These are phyloP conservation scores for Agrochola litura DNA, from an alignment of 2,888 invertebrate species.

Conservation along the genomic window DNA sequence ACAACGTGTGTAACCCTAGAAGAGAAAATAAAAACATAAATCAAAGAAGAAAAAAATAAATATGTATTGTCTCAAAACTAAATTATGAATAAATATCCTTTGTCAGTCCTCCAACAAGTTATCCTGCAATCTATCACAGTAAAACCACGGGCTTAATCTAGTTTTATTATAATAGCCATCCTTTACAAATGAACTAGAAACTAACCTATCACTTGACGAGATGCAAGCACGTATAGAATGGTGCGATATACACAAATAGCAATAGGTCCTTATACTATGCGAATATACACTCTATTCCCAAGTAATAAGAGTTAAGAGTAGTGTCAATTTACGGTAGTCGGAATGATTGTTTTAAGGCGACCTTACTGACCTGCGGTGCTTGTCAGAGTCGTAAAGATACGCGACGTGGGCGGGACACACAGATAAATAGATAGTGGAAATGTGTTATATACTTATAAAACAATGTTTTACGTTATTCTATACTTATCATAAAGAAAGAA, in stretches of 20 bases:
- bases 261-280: not conserved
- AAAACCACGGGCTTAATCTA: conserved; percentile 9
- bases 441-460: conserved; percentile 44
- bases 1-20: no score
- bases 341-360: conserved; percentile 46
- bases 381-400: conserved; percentile 69
- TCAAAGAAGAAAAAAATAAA: no score
- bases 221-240: conserved; percentile 47
- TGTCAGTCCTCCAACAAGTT: not conserved
- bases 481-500: conserved; percentile 21
- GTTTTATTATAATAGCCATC: not conserved
- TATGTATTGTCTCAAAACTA: not conserved
- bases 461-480: conserved; percentile 14
- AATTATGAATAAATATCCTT: not conserved
- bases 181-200: conserved; percentile 43
- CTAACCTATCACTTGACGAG: conserved; percentile 44
- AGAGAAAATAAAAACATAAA: no score
- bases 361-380: conserved; percentile 67
- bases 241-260: conserved; percentile 47
- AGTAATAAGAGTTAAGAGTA: conserved; percentile 22
- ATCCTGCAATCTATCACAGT: not conserved
- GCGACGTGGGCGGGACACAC: conserved; percentile 75
- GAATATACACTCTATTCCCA: conserved; percentile 33
- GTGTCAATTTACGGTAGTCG: conserved; percentile 26
- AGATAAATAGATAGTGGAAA: conserved; percentile 51